Conservation (phyloP, 2,797 vertebrate species). For the Coregonus suidteri region DNA sequence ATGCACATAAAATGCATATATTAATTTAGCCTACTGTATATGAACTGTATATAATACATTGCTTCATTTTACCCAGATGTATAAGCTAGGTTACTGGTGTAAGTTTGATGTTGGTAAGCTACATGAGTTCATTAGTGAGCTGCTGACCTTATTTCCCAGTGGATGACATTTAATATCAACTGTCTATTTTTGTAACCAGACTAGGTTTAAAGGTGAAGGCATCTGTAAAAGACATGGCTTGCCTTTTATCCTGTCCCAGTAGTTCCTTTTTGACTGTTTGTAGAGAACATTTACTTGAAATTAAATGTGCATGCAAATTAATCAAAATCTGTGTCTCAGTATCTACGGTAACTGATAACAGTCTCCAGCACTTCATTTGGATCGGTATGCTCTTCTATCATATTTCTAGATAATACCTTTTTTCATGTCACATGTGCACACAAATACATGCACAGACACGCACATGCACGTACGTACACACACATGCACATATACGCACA, state of each 20-base stretch:
- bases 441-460: not conserved
- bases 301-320: not conserved
- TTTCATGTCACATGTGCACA: not conserved
- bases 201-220: slow-evolving; percentile 45
- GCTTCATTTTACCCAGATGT: not conserved
- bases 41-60: not conserved
- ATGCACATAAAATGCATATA: not conserved
- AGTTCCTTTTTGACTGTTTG: not conserved
- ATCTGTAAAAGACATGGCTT: slow-evolving; percentile 20
- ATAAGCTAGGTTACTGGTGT: not conserved
- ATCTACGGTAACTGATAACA: not conserved
- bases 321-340: not conserved
- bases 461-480: not conserved
- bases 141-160: slow-evolving; percentile 60
- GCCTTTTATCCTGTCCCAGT: not conserved
- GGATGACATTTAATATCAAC: slow-evolving; percentile 62
- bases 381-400: not conserved
- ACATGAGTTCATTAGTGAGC: slow-evolving; percentile 47
- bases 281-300: not conserved
- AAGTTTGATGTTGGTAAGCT: slow-evolving; percentile 6
- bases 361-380: not conserved
- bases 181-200: slow-evolving; percentile 53
- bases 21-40: slow-evolving; percentile 9
- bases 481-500: not conserved
- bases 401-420: not conserved